phyloP scores from a whole-genome alignment of 2,888 invertebrate species.

The Apodemia mormo region DNA sequence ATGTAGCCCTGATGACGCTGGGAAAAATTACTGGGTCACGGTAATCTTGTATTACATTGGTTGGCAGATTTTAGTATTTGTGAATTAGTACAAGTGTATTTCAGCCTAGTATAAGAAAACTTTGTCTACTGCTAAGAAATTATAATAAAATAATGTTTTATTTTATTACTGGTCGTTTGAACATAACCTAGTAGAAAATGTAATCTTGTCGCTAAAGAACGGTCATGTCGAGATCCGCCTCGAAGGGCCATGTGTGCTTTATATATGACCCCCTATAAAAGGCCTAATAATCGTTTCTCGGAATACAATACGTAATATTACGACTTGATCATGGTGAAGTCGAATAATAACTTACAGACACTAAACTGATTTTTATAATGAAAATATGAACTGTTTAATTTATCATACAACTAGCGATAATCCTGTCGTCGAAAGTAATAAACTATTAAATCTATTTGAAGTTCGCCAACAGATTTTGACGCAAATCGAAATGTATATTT shows the following conservation, averaged over 20 bases:
- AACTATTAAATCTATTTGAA: too few species aligned
- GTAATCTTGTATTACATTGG: too few species aligned
- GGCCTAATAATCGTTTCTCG: neutral
- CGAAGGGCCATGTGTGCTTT: neutral
- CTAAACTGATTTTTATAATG: neutral
- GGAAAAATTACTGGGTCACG: too few species aligned
- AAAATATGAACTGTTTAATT: too few species aligned
- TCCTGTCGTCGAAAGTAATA: too few species aligned
- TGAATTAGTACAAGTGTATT: too few species aligned
- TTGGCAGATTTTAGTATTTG: too few species aligned
- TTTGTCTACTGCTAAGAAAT: neutral
- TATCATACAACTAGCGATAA: too few species aligned
- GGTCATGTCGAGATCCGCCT: neutral
- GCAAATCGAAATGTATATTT: too few species aligned
- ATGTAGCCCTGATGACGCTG: too few species aligned
- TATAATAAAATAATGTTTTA: neutral
- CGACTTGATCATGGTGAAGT: neutral
- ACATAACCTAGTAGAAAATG: neutral
- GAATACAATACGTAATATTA: neutral
- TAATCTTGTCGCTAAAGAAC: conserved; percentile 1
- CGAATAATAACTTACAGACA: neutral
- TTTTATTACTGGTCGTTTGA: neutral
- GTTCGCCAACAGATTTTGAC: too few species aligned
- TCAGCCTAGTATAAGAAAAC: too few species aligned
- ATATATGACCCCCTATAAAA: neutral